Base-by-base conservation (phyloP, 2,888 invertebrate genomes). In the Hymenopus coronatus region DNA sequence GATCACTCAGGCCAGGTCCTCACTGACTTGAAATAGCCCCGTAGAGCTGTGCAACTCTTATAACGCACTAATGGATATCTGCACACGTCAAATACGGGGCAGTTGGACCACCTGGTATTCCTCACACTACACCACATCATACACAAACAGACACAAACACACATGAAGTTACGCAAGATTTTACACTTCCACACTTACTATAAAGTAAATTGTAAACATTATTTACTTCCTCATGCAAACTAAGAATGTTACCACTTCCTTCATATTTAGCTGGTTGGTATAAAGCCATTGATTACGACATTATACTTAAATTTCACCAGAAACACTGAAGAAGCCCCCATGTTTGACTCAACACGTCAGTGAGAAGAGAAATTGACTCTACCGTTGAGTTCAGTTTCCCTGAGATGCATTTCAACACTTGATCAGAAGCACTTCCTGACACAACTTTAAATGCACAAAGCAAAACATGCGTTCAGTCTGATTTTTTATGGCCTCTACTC, bases 331-430 rank as follows among this genome's bases (percentile, higher is more conserved):
- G 4, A 70, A 70, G 20, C 25, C 54, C 4, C 54, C 15, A 70
- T 70, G 25, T 70, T 70, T 70, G 54, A 70, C 54, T 70, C 54
- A 70, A 70, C 54, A 20, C 20, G 33, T 15, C 9, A 27, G 12
- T 28, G 70, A 70, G 28, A 6, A 86, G 86, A 84, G 81, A 28
- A 25, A 81, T 70, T 86, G 54, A 30, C 28, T 25, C 27, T n/a
- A 30, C n/a, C 40, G 20, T 25, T 86, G 81, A 86, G 81, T 86
- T 86, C 28, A 86, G 86, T 86, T 86, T 86, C 86, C 86, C 86
- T 86, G 86, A 86, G 86, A 70, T 70, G 54, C 54, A 70, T 70
- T 20, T 70, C 54, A 70, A 70, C 54, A 70, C 54, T 70, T 3
- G 54, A 70, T 70, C 54, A 70, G 54, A 70, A 70, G 25, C 54